Conservation (phyloP, 2,888 invertebrate species). For the Itoplectis maculator region DNA sequence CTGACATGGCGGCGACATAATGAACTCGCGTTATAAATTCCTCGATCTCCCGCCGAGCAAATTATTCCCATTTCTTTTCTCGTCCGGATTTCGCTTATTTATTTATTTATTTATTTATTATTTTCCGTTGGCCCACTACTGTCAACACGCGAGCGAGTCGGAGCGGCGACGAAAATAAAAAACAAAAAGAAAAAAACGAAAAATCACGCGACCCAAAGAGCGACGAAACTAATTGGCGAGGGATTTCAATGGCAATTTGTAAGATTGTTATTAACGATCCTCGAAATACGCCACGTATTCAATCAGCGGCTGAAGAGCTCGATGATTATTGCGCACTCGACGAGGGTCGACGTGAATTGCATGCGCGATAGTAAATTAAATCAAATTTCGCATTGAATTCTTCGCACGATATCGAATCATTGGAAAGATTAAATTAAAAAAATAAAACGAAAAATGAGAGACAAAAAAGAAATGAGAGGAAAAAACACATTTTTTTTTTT, state of each 20-base stretch:
- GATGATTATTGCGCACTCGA: conserved; percentile 56
- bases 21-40: conserved; percentile 68
- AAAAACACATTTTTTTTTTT: not conserved
- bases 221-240: conserved; percentile 64
- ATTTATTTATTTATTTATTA: conserved; percentile 63
- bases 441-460: conserved; percentile 16
- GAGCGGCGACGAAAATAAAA: conserved; percentile 9
- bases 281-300: conserved; percentile 57
- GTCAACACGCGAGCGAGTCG: conserved; percentile 52
- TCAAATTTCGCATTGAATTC: conserved; percentile 62
- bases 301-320: conserved; percentile 48
- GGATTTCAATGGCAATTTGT: conserved; percentile 70
- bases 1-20: conserved; percentile 60
- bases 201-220: conserved; percentile 33
- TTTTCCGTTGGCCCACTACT: conserved; percentile 66
- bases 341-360: conserved; percentile 66
- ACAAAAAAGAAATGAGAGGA: not conserved
- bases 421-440: not conserved
- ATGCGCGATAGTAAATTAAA: conserved; percentile 61
- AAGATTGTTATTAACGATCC: conserved; percentile 68
- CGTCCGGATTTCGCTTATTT: not conserved
- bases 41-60: conserved; percentile 59
- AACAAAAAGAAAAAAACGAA: conserved; percentile 20
- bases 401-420: conserved; percentile 38
- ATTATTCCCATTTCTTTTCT: conserved; percentile 58